These are phyloP conservation scores for Dendrocincla fuliginosa DNA, from an alignment of 2,797 vertebrate species.

Conservation along the genomic window DNA sequence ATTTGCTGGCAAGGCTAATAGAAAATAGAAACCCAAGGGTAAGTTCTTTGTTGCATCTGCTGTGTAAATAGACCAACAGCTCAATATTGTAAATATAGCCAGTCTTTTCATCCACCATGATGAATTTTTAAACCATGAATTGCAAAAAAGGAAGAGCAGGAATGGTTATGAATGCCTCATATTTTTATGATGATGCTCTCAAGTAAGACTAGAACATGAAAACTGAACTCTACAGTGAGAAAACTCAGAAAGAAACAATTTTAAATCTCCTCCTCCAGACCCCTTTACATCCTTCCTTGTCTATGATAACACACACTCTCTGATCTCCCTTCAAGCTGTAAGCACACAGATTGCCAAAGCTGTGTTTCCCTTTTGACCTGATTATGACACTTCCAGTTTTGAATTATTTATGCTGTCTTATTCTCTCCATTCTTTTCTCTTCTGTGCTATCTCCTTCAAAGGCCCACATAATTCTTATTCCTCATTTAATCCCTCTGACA, in stretches of 20 bases:
- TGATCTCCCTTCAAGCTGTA: constrained; percentile 3
- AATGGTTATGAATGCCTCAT: not conserved
- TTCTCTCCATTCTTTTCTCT: not conserved
- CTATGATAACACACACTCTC: not conserved
- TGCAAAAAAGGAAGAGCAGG: not conserved
- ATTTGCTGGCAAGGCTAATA: not conserved
- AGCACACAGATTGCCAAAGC: not conserved
- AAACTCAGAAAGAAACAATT: not conserved
- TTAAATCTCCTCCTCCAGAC: not conserved
- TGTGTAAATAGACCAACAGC: not conserved
- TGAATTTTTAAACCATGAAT: not conserved
- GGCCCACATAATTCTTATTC: not conserved
- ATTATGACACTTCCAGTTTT: constrained; percentile 6
- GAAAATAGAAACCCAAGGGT: not conserved
- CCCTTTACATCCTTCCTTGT: not conserved
- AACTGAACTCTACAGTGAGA: not conserved
- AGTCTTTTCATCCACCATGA: not conserved
- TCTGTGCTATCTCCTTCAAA: not conserved
- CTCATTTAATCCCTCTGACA: constrained; percentile 13
- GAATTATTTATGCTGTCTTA: constrained; percentile 25
- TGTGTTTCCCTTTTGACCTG: not conserved
- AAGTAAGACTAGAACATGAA: not conserved
- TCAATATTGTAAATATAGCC: not conserved
- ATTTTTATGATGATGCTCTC: not conserved
- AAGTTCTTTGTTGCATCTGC: not conserved